Base-by-base conservation (phyloP, 1,140 invertebrate genomes). In the Protaetia brevitarsis region DNA sequence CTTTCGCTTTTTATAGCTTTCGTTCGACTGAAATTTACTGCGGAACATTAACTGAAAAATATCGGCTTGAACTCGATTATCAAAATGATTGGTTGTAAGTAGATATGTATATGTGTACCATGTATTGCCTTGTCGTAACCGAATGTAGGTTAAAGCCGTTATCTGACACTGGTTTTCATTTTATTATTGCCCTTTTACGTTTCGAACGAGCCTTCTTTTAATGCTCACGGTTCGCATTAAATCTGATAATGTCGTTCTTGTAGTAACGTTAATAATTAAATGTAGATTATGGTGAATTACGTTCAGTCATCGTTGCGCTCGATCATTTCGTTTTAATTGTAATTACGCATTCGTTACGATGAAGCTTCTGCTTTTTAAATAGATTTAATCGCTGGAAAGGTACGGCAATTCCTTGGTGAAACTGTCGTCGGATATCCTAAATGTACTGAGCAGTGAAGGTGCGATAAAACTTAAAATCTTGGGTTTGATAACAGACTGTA, bases 321-420 rank as follows among this genome's bases (percentile, higher is more conserved):
- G 41, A 51, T 51, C 41, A 51, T 51, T 51, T 51, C 41, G 41
- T 51, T 51, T 51, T 51, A 51, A 51, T 51, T 51, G 26, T 51
- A 51, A 51, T 51, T 51, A 51, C 41, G 4, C 10, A 51, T 51
- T 23, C 41, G 41, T 51, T 51, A 41, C 37, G 7, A 23, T 23
- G 19, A 51, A 23, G 41, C 41, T 51, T 51, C 41, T 51, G 41
- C 26, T 51, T 51, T 51, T 10, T 23, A 23, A 16, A 19, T n/a
- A 13, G 21, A 51, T 51, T 3, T 23, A 19, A 51, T 51, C 26
- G 16, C 8, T 23, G 4, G 1, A 2, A 4, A 10, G 26, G 5
- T 37, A 37, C 1, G 4, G 34, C 37, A 16, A n/a, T n/a, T n/a
- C n/a, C n/a, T n/a, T n/a, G n/a, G n/a, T n/a, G n/a, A n/a, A n/a